Evolutionary conservation across 2,888 invertebrate genomes (phyloP).

Genomic region (Leucania comma): DNA sequence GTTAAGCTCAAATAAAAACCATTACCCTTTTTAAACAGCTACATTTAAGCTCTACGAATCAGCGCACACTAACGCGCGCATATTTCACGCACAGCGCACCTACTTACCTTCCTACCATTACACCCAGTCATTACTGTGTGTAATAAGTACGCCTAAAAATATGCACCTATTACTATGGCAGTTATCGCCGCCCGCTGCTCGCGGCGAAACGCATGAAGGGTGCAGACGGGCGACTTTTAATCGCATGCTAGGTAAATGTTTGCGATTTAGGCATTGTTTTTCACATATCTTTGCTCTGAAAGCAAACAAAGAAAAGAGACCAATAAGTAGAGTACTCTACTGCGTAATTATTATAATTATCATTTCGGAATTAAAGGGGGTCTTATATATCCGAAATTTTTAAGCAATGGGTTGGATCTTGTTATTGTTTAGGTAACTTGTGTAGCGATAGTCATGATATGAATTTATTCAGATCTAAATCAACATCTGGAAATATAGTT

Average conservation of each 20-base stretch:
- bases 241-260: too few species aligned
- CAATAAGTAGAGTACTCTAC: too few species aligned
- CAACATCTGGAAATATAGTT: too few species aligned
- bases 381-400: too few species aligned
- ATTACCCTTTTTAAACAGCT: constrained; percentile 42
- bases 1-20: constrained; percentile 20
- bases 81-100: constrained; percentile 47
- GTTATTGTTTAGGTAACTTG: too few species aligned
- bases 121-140: constrained; percentile 62
- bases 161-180: constrained; percentile 76
- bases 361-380: too few species aligned
- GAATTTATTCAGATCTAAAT: too few species aligned
- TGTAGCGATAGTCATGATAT: too few species aligned
- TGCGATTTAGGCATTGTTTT: neutral
- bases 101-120: constrained; percentile 44
- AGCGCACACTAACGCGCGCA: constrained; percentile 44
- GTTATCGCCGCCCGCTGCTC: constrained; percentile 72
- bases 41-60: constrained; percentile 51
- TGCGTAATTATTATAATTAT: too few species aligned
- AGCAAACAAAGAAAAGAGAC: too few species aligned
- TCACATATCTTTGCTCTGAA: too few species aligned
- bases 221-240: constrained; percentile 53
- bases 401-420: too few species aligned
- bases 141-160: constrained; percentile 73
- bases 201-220: constrained; percentile 64